These are phyloP conservation scores for Epirrhoe alternata DNA, from an alignment of 2,888 invertebrate genomes.

Conservation along the genomic window DNA sequence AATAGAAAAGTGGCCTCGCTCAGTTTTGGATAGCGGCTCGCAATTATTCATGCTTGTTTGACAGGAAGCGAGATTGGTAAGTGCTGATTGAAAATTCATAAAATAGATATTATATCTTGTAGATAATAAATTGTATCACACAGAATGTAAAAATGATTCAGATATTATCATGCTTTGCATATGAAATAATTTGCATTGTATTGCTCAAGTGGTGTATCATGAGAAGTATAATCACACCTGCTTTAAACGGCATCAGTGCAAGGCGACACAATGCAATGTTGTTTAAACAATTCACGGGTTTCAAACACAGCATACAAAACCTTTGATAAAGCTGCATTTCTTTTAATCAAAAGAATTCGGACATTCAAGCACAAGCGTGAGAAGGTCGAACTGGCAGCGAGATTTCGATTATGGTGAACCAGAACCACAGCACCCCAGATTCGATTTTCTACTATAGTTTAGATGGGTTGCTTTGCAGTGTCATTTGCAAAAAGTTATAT, in stretches of 20 bases:
- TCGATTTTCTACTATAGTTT: neutral
- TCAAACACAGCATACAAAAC: neutral
- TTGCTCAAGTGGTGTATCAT: neutral
- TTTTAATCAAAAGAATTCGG: neutral
- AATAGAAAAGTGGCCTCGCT: conserved; percentile 8
- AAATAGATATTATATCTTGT: neutral
- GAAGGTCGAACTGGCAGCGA: neutral
- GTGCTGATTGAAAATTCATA: neutral
- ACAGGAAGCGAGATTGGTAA: conserved; percentile 1
- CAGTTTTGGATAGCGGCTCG: conserved; percentile 3
- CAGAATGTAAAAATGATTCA: neutral
- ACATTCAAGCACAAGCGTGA: neutral
- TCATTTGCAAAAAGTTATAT: neutral
- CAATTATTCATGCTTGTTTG: conserved; percentile 4
- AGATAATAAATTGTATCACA: neutral
- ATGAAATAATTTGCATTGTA: neutral
- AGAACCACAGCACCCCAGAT: neutral
- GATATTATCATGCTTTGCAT: neutral
- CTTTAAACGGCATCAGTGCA: neutral
- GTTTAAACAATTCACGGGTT: conserved; percentile 17
- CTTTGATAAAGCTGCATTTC: neutral
- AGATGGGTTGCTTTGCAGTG: neutral
- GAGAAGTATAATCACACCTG: neutral
- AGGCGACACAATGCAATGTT: conserved; percentile 15
- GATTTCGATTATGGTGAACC: neutral